These are phyloP conservation scores for Acanthurus leucopareius DNA, from an alignment of 2,797 vertebrate species.

Conservation along the genomic window DNA sequence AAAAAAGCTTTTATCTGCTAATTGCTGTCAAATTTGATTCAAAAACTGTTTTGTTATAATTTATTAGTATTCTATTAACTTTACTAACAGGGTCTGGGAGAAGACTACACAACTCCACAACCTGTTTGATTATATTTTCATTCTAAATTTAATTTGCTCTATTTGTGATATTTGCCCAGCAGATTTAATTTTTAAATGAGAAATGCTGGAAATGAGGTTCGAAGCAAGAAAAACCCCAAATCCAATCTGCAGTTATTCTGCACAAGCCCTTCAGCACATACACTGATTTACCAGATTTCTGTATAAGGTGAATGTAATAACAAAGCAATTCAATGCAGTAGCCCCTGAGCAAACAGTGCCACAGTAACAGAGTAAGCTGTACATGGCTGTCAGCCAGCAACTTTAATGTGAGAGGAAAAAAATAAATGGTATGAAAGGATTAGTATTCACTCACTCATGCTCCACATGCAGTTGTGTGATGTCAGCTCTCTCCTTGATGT, in stretches of 20 bases:
- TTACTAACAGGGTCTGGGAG: too few relatives aligned
- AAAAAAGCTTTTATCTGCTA: too few relatives aligned
- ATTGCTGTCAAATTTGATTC: too few relatives aligned
- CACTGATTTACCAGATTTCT: not conserved
- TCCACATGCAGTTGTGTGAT: constrained; percentile 86
- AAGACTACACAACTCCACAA: too few relatives aligned
- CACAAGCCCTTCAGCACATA: not conserved
- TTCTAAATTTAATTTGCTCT: too few relatives aligned
- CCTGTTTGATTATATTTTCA: too few relatives aligned
- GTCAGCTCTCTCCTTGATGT: constrained; percentile 88
- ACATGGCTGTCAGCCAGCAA: too few relatives aligned
- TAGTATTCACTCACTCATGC: constrained; percentile 87
- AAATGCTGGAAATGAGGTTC: not conserved
- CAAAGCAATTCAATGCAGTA: not conserved
- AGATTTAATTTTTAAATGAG: too few relatives aligned
- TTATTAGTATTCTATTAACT: too few relatives aligned
- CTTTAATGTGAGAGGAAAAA: not conserved
- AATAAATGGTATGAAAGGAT: not conserved
- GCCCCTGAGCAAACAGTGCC: not conserved
- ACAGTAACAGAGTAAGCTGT: not conserved
- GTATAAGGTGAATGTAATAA: not conserved
- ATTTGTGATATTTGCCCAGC: too few relatives aligned
- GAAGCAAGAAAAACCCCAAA: not conserved
- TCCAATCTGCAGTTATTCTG: too few relatives aligned
- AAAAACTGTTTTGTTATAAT: too few relatives aligned